Base-by-base conservation (phyloP, 2,888 invertebrate species). In the Drosophila sordidapex region DNA sequence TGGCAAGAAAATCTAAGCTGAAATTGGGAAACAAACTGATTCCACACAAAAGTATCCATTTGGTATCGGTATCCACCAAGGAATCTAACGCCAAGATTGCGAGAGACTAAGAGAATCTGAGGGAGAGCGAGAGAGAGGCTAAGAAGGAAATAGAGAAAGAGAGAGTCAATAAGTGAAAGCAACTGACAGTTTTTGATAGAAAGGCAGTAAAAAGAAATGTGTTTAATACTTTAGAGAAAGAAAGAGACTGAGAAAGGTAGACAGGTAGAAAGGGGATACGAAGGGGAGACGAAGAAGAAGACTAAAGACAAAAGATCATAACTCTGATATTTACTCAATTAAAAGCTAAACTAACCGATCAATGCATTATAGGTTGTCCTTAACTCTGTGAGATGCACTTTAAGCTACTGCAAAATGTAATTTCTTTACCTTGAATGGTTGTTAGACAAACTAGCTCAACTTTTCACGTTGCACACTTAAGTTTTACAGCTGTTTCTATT, bases 401-500 rank as follows among this genome's bases (percentile, higher is more conserved):
- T 8, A 25, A 25, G 7, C 15, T 8, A 5, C 13, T n/a, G 31
- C 51, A 7, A 48, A 21, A 21, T 13, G 15, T 21, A 15, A 46
- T 46, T 25, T 25, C 25, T 15, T 15, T 46, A 46, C 15, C 15
- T 25, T 15, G 8, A 15, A 15, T 15, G 25, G 15, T 13, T 27
- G 10, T 52, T 33, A 1, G 13, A 21, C 33, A 33, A 21, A 21
- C 31, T 15, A 33, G 27, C 15, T 29, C 29, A 46, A 35, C 43
- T 66, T 31, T 36, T 25, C 33, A 27, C 36, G 25, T 15, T 54
- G 15, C 35, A 51, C 51, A 29, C 36, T 36, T 25, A 54, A 36
- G 27, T 29, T 53, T 51, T 62, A 43, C 48, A 43, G 29, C 40
- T 48, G 31, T 18, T 29, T 43, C 11, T 35, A 66, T 21, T 35